Evolutionary conservation across 2,113 vertebrate species (phyloP).

Genomic region (Neogale vison): DNA sequence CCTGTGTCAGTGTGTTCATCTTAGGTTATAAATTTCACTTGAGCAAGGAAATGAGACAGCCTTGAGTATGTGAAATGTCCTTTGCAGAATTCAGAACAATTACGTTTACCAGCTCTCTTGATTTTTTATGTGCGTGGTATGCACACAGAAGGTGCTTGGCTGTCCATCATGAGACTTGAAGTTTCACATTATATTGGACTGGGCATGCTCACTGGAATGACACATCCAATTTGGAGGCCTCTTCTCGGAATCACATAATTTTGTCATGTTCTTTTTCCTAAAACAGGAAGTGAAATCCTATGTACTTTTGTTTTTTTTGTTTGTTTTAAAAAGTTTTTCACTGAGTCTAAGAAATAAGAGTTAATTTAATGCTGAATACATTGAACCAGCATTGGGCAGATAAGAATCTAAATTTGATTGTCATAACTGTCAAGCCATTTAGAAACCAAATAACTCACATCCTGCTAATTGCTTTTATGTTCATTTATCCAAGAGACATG

Average conservation of each 20-base stretch:
- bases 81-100: constrained; percentile 46
- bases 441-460: constrained; percentile 86
- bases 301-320: neutral
- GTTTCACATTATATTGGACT: neutral
- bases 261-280: constrained; percentile 14
- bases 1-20: constrained; percentile 1
- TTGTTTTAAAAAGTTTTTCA: neutral
- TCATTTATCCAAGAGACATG: constrained; percentile 83
- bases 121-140: neutral
- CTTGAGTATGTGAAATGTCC: constrained; percentile 42
- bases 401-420: constrained; percentile 83
- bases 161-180: neutral
- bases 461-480: constrained; percentile 86
- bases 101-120: neutral
- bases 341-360: constrained; percentile 19
- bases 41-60: constrained; percentile 54
- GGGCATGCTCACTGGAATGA: neutral
- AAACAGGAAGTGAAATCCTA: constrained; percentile 23
- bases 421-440: constrained; percentile 85
- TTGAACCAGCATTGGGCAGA: constrained; percentile 79
- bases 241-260: neutral
- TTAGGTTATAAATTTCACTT: constrained; percentile 63
- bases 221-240: constrained; percentile 17
- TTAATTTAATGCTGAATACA: constrained; percentile 64
- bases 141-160: neutral